These are phyloP conservation scores for Digitonthophagus gazella DNA, from an alignment of 2,888 invertebrate species.

Conservation along the genomic window DNA sequence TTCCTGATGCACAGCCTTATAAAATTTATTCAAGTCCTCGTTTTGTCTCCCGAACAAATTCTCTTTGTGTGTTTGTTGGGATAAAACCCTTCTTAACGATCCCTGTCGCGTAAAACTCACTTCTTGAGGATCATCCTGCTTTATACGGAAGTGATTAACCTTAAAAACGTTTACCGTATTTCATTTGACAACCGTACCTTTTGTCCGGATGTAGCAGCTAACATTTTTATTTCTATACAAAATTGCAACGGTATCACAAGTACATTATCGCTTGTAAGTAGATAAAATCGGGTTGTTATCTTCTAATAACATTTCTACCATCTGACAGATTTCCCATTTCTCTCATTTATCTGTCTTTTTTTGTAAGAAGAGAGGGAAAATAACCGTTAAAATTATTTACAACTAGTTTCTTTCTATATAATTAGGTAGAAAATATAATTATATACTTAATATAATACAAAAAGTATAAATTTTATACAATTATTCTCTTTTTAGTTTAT, in stretches of 20 bases:
- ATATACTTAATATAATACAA: no score
- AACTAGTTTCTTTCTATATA: no score
- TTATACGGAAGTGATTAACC: no score
- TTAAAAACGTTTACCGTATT: no score
- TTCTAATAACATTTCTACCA: not conserved
- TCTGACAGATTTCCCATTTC: not conserved
- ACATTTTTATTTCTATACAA: not conserved
- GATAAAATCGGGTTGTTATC: not conserved
- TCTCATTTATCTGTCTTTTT: no score
- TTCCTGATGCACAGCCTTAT: slow-evolving; percentile 79
- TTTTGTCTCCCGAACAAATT: slow-evolving; percentile 59
- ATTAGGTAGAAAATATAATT: no score
- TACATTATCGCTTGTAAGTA: not conserved
- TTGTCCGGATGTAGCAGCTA: not conserved
- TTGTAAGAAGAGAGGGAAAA: not conserved
- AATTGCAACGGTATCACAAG: not conserved
- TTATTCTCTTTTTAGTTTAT: no score
- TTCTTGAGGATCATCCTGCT: slow-evolving; percentile 33
- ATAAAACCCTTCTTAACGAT: slow-evolving; percentile 57
- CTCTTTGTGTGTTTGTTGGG: slow-evolving; percentile 53
- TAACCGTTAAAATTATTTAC: no score
- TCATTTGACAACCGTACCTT: not conserved
- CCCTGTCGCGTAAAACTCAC: slow-evolving; percentile 55
- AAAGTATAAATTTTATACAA: no score
- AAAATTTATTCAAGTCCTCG: slow-evolving; percentile 61